A percentile compares a stretch with the other conserved stretches of the same genome.
phyloP scores from a whole-genome alignment of 2,113 vertebrate genomes.

The Equus przewalskii region DNA sequence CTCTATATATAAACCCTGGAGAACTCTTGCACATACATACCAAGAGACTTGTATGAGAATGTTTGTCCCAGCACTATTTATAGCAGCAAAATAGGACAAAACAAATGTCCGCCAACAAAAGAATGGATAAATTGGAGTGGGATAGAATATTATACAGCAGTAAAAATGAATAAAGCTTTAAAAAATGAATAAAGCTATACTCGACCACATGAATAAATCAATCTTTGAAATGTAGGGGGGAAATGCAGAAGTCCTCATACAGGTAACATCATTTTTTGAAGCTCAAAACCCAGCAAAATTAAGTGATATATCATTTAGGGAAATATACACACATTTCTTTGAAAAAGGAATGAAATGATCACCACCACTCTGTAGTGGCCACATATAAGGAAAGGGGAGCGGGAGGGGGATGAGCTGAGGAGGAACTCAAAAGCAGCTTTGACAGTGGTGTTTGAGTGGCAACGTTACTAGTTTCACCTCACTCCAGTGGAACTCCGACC shows the following conservation, averaged over 20 bases:
- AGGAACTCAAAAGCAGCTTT: background rate
- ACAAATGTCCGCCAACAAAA: background rate
- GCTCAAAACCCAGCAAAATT: conserved; percentile 26
- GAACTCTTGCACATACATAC: background rate
- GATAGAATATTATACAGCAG: background rate
- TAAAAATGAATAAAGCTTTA: background rate
- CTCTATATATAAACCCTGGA: background rate
- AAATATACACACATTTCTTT: background rate
- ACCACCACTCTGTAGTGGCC: background rate
- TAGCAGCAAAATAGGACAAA: conserved; percentile 31
- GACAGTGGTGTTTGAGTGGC: background rate
- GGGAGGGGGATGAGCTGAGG: background rate
- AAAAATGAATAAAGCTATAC: background rate
- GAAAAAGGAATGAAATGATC: background rate
- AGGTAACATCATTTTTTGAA: background rate
- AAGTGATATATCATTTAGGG: background rate
- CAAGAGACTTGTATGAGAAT: background rate
- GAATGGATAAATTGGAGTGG: background rate
- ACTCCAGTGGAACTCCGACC: too few species aligned
- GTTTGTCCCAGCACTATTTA: background rate
- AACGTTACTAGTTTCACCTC: too few species aligned
- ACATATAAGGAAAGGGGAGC: background rate
- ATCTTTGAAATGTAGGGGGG: background rate
- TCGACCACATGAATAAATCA: background rate
- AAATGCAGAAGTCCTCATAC: background rate